A percentile compares a stretch with the other conserved stretches of the same genome.
These are phyloP conservation scores for Eupithecia centaureata DNA, from an alignment of 2,888 invertebrate genomes.

Conservation along the genomic window DNA sequence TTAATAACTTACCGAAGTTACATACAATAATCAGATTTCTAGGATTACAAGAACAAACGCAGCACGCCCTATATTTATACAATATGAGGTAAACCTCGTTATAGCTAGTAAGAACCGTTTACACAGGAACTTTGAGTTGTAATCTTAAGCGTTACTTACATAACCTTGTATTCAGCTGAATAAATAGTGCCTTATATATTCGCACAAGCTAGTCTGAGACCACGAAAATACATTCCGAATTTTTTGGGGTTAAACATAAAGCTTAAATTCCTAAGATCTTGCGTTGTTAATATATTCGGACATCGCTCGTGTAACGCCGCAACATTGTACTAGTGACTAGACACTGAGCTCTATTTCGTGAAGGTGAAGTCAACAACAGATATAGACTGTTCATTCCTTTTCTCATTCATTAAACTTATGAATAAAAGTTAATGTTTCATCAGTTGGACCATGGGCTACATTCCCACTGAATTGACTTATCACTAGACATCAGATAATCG, in stretches of 20 bases:
- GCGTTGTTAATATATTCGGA: background rate
- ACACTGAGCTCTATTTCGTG: background rate
- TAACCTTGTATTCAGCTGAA: slow-evolving; percentile 28
- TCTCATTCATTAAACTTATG: background rate
- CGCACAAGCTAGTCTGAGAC: slow-evolving; percentile 14
- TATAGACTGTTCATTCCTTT: background rate
- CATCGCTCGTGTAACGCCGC: background rate
- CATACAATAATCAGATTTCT: slow-evolving; percentile 13
- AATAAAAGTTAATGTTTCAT: background rate
- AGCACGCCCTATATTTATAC: slow-evolving; percentile 44
- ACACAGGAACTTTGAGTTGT: slow-evolving; percentile 48
- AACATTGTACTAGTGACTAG: slow-evolving; percentile 9
- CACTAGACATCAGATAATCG: too few species aligned
- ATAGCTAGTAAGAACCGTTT: slow-evolving; percentile 39
- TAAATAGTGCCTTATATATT: slow-evolving; percentile 22
- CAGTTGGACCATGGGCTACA: background rate
- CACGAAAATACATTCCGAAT: slow-evolving; percentile 14
- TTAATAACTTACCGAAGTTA: background rate
- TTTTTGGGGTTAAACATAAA: background rate
- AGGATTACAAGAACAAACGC: slow-evolving; percentile 40
- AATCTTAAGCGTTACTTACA: slow-evolving; percentile 47
- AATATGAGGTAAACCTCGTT: slow-evolving; percentile 39
- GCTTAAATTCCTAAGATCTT: background rate
- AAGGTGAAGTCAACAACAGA: background rate
- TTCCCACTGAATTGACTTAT: too few species aligned